Conservation (phyloP, 2,113 vertebrate species). For the Nothocercus nigrocapillus region DNA sequence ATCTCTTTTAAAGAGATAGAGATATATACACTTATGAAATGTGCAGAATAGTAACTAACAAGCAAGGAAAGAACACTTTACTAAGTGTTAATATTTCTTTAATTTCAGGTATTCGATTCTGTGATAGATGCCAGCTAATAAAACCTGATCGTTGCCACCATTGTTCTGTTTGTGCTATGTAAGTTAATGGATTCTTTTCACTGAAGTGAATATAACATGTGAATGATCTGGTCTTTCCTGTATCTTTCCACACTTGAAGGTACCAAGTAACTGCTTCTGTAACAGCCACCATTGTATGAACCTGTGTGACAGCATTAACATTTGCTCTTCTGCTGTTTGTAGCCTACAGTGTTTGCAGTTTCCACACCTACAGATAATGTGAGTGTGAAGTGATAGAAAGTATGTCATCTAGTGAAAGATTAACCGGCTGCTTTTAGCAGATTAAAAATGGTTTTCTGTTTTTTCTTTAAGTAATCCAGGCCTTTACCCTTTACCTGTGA, state of each 20-base stretch:
- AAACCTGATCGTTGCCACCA: conserved; percentile 99
- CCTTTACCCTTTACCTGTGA: background rate
- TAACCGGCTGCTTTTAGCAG: no score
- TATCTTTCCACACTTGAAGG: background rate
- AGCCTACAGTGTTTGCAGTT: background rate
- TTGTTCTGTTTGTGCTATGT: conserved; percentile 96
- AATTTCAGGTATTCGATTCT: conserved; percentile 92
- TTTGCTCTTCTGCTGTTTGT: background rate
- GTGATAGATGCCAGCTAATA: conserved; percentile 95
- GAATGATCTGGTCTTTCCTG: background rate
- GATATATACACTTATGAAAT: background rate
- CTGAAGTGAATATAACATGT: background rate
- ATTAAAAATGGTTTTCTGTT: background rate
- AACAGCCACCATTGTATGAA: background rate
- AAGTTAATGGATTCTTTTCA: conserved; percentile 74
- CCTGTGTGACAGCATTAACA: background rate
- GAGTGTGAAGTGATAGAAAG: background rate
- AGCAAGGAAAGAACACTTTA: background rate
- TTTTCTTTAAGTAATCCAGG: background rate
- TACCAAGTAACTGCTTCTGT: background rate
- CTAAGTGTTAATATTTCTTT: background rate
- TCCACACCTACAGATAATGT: background rate
- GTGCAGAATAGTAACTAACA: background rate
- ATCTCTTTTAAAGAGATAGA: background rate
- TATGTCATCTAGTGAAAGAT: background rate